Evolutionary conservation across 2,113 vertebrate species (phyloP).

Genomic region (Hymenochirus boettgeri): DNA sequence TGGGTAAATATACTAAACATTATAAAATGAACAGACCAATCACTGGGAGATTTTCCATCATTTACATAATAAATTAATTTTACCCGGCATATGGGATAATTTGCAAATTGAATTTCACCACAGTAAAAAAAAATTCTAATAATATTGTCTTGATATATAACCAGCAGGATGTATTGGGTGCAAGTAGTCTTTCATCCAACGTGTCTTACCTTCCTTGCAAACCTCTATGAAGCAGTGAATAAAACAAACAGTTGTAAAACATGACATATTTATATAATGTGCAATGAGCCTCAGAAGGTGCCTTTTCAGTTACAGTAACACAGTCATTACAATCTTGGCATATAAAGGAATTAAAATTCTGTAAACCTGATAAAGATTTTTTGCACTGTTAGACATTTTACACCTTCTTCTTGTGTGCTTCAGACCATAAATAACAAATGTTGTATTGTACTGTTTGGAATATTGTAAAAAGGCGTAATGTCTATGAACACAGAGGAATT

Average conservation of each 20-base stretch:
- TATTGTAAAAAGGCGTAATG: no score
- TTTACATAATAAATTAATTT: no score
- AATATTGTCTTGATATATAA: conserved; percentile 12
- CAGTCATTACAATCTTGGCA: no score
- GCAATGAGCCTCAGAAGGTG: not conserved
- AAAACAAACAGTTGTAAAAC: conserved; percentile 52
- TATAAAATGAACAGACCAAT: not conserved
- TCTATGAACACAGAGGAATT: no score
- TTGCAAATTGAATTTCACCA: not conserved
- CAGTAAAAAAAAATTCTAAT: not conserved
- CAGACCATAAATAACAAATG: no score
- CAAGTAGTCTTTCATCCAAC: not conserved
- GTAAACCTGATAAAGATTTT: no score
- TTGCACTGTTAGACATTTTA: no score
- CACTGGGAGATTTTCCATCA: no score
- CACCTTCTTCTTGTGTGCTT: no score
- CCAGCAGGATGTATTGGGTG: conserved; percentile 2
- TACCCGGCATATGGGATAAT: not conserved
- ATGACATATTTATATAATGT: not conserved
- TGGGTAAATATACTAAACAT: not conserved
- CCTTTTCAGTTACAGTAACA: no score
- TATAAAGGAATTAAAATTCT: no score
- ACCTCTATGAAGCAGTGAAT: conserved; percentile 83
- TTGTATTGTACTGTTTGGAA: no score
- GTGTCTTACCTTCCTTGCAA: conserved; percentile 95